Base-by-base conservation (phyloP, 2,888 invertebrate genomes). In the Thymelicus lineola region DNA sequence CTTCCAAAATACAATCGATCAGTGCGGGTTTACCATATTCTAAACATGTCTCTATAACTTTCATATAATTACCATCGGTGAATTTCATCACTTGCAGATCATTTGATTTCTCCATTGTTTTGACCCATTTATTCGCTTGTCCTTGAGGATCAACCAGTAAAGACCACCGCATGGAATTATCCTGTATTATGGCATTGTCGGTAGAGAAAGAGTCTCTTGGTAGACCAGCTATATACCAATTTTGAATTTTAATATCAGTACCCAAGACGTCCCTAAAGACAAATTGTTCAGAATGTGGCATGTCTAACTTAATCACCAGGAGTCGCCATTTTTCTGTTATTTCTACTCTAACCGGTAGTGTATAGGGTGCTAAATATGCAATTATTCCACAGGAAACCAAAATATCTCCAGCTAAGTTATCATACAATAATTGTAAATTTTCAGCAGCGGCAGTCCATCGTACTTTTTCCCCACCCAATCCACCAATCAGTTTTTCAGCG, bases 401-500 rank as follows among this genome's bases (percentile, higher is more conserved):
- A 77, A 98, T 97, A 88, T 98, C 98, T 0, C 98, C 99, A 0
- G 98, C 97, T 72, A 98, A 92, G 82, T 97, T 96, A 84, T 98
- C 97, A 82, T 96, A 98, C 63, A 96, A 94, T 0, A 88, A 86
- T 85, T 97, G 97, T 55, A 98, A 93, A 78, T 95, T 95, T 78
- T 95, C 95, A 6, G 98, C 98, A 17, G 97, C 97, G 61, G 91
- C 86, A 7, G 96, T 96, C 98, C 98, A 99, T 70, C 98, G 95
- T 5, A 95, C 95, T 87, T 97, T 97, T 90, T 98, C 98, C 4
- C 98, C 98, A 6, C 98, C 98, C 65, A 98, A 90, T 0, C 98
- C 98, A 70, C 96, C 96, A 73, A 98, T 97, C 38, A 98, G 91
- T 79, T 98, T 97, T 91, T 98, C 97, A 14, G 98, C 98, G 71